These are phyloP conservation scores for Serranus cabrilla DNA, from an alignment of 2,797 vertebrate genomes.

Conservation along the genomic window DNA sequence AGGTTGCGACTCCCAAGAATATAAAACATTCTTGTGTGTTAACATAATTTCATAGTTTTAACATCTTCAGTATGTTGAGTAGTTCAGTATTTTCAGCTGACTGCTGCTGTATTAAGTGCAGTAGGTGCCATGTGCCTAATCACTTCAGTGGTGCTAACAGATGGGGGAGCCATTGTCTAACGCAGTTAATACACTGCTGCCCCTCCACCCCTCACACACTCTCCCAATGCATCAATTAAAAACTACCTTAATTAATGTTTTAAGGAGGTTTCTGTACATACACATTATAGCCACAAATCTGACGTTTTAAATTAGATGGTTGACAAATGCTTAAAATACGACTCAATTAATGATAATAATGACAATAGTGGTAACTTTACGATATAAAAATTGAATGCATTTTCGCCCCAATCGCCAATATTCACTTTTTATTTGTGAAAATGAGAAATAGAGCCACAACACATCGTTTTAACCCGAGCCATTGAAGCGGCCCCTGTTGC, in stretches of 20 bases:
- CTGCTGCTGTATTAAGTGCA: too few species aligned
- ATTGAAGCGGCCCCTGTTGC: conserved; percentile 56
- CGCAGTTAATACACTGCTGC: conserved; percentile 15
- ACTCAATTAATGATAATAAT: background rate
- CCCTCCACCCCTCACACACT: conserved; percentile 8
- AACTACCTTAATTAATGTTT: background rate
- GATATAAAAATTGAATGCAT: background rate
- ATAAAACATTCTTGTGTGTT: too few species aligned
- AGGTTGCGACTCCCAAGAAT: too few species aligned
- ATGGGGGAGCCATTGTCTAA: conserved; percentile 81
- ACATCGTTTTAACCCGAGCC: background rate
- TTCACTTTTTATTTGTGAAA: background rate
- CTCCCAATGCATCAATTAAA: conserved; percentile 15
- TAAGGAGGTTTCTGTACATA: background rate
- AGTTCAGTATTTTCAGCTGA: too few species aligned
- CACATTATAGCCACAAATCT: background rate
- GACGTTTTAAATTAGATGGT: background rate
- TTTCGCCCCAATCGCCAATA: background rate
- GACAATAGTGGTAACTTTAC: background rate
- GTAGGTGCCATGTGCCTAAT: conserved; percentile 22
- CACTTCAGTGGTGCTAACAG: conserved; percentile 68
- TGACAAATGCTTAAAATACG: background rate
- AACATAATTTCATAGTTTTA: too few species aligned
- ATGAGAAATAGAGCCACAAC: too few species aligned
- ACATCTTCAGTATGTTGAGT: too few species aligned